phyloP scores from a whole-genome alignment of 2,888 invertebrate species.

The Tryphoninae sp. region DNA sequence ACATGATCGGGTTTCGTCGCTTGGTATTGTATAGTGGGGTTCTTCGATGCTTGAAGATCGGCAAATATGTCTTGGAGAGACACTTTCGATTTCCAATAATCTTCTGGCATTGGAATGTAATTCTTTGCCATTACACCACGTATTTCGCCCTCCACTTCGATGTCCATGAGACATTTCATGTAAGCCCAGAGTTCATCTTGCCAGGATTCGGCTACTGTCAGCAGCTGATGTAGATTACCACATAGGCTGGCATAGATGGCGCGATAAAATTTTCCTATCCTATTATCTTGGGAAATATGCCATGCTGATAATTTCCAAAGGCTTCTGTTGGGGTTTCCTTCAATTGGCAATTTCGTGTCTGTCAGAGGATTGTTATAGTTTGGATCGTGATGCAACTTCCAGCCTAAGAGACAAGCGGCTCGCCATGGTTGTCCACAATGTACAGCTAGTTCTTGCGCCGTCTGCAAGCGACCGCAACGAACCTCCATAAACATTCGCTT shows the following conservation, averaged over 20 bases:
- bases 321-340: constrained; percentile 92
- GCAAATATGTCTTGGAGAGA: constrained; percentile 87
- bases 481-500: constrained; percentile 82
- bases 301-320: constrained; percentile 90
- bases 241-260: constrained; percentile 84
- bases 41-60: constrained; percentile 85
- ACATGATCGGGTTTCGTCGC: constrained; percentile 87
- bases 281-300: constrained; percentile 80
- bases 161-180: constrained; percentile 90
- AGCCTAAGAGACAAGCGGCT: constrained; percentile 94
- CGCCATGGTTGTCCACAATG: constrained; percentile 96
- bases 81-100: constrained; percentile 88
- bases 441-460: constrained; percentile 91
- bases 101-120: constrained; percentile 85
- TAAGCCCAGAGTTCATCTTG: constrained; percentile 96
- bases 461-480: constrained; percentile 92
- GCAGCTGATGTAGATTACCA: constrained; percentile 90
- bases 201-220: constrained; percentile 92
- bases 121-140: constrained; percentile 84
- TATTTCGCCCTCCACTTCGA: constrained; percentile 91
- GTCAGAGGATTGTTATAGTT: constrained; percentile 83
- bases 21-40: constrained; percentile 83
- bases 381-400: constrained; percentile 93
- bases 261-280: constrained; percentile 77
- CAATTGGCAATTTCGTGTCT: constrained; percentile 83